Conservation (phyloP, 2,888 invertebrate species). For the Leucophenga maculata region DNA sequence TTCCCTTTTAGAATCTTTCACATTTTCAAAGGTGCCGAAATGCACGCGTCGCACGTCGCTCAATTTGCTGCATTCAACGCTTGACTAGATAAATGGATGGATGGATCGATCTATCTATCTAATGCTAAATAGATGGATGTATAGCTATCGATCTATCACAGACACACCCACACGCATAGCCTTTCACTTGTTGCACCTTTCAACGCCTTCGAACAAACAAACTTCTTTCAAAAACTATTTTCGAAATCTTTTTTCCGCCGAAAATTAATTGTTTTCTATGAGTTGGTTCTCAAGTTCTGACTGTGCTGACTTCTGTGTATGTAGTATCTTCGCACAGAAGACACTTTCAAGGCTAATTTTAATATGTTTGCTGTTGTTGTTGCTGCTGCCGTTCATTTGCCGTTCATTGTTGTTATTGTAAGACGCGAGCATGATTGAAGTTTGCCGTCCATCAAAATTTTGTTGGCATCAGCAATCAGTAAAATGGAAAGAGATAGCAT, state of each 20-base stretch:
- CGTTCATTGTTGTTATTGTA: constrained; percentile 43
- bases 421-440: constrained; percentile 57
- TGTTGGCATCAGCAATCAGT: constrained; percentile 60
- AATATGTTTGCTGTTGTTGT: constrained; percentile 23
- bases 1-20: too few species aligned
- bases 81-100: constrained; percentile 40
- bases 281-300: not conserved
- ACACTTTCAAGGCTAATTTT: constrained; percentile 24
- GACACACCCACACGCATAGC: constrained; percentile 30
- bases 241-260: not conserved
- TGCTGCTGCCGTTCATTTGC: constrained; percentile 32
- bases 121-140: constrained; percentile 13
- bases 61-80: constrained; percentile 43
- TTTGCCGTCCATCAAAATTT: constrained; percentile 65
- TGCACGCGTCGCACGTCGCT: constrained; percentile 39
- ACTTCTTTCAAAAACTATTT: constrained; percentile 33
- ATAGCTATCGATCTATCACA: constrained; percentile 6
- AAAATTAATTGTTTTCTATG: constrained; percentile 3
- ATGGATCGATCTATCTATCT: constrained; percentile 51
- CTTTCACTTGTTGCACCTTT: constrained; percentile 53
- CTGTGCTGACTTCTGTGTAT: constrained; percentile 17
- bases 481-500: constrained; percentile 26
- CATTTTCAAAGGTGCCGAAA: constrained; percentile 55
- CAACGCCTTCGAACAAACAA: constrained; percentile 48
- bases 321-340: constrained; percentile 25